These are phyloP conservation scores for Antennarius maculatus DNA, from an alignment of 2,797 vertebrate species.

Conservation along the genomic window DNA sequence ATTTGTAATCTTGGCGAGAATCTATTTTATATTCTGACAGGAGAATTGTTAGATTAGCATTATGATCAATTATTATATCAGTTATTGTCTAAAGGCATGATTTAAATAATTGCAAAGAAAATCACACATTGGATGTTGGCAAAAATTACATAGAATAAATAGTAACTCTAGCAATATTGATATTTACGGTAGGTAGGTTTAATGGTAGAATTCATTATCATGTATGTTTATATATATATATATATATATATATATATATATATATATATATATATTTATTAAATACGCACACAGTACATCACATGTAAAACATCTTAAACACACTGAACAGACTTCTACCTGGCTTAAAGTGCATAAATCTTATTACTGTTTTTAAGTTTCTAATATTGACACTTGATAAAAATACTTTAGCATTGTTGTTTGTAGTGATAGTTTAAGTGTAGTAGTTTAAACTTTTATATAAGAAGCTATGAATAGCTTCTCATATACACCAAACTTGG, in stretches of 20 bases:
- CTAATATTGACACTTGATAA: not conserved
- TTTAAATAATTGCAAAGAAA: too few relatives aligned
- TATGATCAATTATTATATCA: not conserved
- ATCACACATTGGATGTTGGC: not conserved
- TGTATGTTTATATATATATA: too few relatives aligned
- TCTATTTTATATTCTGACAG: constrained; percentile 22
- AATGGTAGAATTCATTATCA: too few relatives aligned
- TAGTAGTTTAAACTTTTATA: not conserved
- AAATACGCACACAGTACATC: too few relatives aligned
- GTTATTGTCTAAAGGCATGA: constrained; percentile 7
- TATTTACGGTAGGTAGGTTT: too few relatives aligned
- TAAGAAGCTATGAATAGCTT: not conserved
- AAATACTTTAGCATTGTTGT: too few relatives aligned
- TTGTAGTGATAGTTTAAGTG: not conserved
- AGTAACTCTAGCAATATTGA: too few relatives aligned
- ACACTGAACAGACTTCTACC: not conserved
- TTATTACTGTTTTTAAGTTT: too few relatives aligned
- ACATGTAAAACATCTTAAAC: too few relatives aligned
- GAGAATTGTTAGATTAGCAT: not conserved
- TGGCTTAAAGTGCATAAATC: not conserved
- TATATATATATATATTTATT: too few relatives aligned
- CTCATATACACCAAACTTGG: not conserved
- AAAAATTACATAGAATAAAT: too few relatives aligned
- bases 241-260: too few relatives aligned
- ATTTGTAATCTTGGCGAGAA: not conserved